Conservation (phyloP, 2,888 invertebrate species). For the Troides oblongomaculatus region DNA sequence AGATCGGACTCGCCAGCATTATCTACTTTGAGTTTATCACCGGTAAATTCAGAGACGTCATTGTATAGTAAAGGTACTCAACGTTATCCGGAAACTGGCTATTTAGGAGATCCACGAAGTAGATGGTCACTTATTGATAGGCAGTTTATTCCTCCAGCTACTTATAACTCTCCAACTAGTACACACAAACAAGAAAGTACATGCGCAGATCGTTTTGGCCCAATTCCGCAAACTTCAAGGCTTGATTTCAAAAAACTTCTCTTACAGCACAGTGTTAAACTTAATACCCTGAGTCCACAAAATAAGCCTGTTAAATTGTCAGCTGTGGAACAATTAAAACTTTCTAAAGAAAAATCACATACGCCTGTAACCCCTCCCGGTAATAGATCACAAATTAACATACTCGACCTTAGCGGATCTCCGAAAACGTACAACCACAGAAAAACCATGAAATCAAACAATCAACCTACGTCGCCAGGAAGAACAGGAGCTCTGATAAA, state of each 20-base stretch:
- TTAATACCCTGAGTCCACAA: constrained; percentile 75
- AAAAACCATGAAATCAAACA: constrained; percentile 76
- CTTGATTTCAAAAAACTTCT: constrained; percentile 91
- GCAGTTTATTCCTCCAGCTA: constrained; percentile 51
- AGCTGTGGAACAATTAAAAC: constrained; percentile 89
- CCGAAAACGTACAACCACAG: constrained; percentile 85
- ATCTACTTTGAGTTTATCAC: constrained; percentile 71
- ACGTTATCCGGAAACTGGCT: constrained; percentile 81
- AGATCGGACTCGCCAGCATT: constrained; percentile 72
- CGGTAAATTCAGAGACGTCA: constrained; percentile 73
- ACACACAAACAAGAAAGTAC: constrained; percentile 62
- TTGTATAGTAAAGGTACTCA: constrained; percentile 65
- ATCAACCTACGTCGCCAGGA: constrained; percentile 76
- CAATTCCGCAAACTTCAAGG: constrained; percentile 86
- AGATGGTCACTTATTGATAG: constrained; percentile 82
- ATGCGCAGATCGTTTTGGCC: constrained; percentile 83
- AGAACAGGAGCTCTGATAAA: constrained; percentile 74
- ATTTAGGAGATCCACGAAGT: constrained; percentile 77
- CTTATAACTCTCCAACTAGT: constrained; percentile 41
- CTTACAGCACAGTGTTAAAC: constrained; percentile 86
- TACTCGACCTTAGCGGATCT: constrained; percentile 85
- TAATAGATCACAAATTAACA: constrained; percentile 78
- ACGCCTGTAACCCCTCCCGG: constrained; percentile 50
- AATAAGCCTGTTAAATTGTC: constrained; percentile 83
- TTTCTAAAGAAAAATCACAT: constrained; percentile 80